A percentile compares a stretch with the other conserved stretches of the same genome.
These are phyloP conservation scores for Crotalus horridus DNA, from an alignment of 2,113 vertebrate species.

Conservation along the genomic window DNA sequence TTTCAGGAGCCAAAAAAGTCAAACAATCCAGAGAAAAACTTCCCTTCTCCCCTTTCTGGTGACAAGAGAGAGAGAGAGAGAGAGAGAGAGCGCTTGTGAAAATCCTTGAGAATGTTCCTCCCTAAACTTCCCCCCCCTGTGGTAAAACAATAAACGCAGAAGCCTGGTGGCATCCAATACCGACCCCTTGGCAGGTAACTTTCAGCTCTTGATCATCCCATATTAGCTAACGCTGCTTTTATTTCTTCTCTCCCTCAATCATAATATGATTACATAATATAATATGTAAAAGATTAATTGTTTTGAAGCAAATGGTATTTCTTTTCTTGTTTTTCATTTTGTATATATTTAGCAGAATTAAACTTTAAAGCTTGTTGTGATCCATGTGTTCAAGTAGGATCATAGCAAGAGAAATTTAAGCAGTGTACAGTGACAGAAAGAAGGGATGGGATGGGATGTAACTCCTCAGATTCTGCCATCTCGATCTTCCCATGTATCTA, in stretches of 20 bases:
- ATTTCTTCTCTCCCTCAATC: constrained; percentile 38
- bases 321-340: not conserved
- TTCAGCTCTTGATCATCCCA: constrained; percentile 53
- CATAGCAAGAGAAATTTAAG: constrained; percentile 8
- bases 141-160: constrained; percentile 71
- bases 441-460: constrained; percentile 11
- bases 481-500: constrained; percentile 6
- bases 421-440: not conserved
- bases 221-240: constrained; percentile 18
- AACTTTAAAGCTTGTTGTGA: constrained; percentile 22
- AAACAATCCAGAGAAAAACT: constrained; percentile 78
- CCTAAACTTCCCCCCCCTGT: constrained; percentile 79
- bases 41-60: constrained; percentile 79
- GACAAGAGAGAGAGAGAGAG: constrained; percentile 75
- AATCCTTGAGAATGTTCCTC: constrained; percentile 76
- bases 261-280: constrained; percentile 22
- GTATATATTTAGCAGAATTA: constrained; percentile 1
- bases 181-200: constrained; percentile 75
- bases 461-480: not conserved
- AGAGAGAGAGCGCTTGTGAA: constrained; percentile 75
- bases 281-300: constrained; percentile 3
- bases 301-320: constrained; percentile 26
- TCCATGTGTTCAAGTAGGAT: constrained; percentile 34
- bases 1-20: constrained; percentile 80
- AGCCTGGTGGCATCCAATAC: constrained; percentile 71